Base-by-base conservation (phyloP, 2,888 invertebrate species). In the Ophion costatus region DNA sequence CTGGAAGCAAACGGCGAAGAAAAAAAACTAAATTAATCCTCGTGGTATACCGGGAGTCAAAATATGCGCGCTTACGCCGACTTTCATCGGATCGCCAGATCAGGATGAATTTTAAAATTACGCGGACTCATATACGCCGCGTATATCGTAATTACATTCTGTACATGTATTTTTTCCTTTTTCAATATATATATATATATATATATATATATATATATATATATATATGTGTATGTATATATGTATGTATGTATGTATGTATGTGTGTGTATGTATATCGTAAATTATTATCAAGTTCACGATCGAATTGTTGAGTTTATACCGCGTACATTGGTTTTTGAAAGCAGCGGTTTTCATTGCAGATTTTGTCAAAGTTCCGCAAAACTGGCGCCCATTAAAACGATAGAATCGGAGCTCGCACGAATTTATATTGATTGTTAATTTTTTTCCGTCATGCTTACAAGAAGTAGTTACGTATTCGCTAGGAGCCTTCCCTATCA, bases 271-370 rank as follows among this genome's bases (percentile, higher is more conserved):
- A 7, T 38, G 7, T 38, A 38, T 38, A 82, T 89, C 76, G 83
- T 87, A 88, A 73, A 87, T 89, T 90, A 88, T 90, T 90, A 90
- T 90, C 89, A 87, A 87, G 87, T 89, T 90, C 88, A 88, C 88
- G 87, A 89, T 89, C 88, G 88, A 89, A 87, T 89, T 84, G 74
- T 88, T 86, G 88, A 87, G 86, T 89, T 87, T 84, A 84, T 85
- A 71, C 80, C 78, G 82, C 84, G 29, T 83, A 82, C 73, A 75
- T 84, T 69, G 69, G 51, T 80, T 69, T 59, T 77, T 67, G 73
- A 78, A 87, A 87, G 86, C 80, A 84, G 80, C 84, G 74, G 66
- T 78, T 57, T 63, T 82, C 82, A 69, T 79, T 86, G 86, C 81
- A 81, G 69, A 87, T 76, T 69, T 61, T 74, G 67, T 61, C 70